Percentiles rank a stretch among this genome's conserved stretches.
Evolutionary conservation across 2,797 vertebrate species (phyloP).

Genomic region (Phylloscopus collybita): DNA sequence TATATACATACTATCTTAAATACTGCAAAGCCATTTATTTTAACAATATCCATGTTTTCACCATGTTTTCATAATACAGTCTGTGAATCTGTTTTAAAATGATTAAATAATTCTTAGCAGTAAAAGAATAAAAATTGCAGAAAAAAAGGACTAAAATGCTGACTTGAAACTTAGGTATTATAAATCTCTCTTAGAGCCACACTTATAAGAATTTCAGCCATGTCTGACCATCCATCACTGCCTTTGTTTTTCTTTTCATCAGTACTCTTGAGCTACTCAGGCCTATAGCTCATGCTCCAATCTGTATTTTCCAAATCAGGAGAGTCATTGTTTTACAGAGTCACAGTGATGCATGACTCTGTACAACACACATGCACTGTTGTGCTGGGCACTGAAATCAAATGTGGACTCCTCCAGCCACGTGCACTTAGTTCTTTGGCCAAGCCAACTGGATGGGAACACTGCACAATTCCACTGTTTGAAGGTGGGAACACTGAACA

Average conservation of each 20-base stretch:
- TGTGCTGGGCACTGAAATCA: not conserved
- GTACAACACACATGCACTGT: not conserved
- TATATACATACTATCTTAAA: not conserved
- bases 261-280: not conserved
- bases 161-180: not conserved
- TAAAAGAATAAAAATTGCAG: not conserved
- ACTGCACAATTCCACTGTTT: accelerated
- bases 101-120: conserved; percentile 8
- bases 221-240: not conserved
- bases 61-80: not conserved
- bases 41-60: not conserved
- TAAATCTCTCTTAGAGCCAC: not conserved
- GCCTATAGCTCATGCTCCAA: not conserved
- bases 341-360: not conserved
- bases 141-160: not conserved
- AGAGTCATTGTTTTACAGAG: not conserved
- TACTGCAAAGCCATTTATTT: conserved; percentile 31
- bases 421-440: not conserved
- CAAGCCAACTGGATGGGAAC: not conserved
- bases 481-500: not conserved
- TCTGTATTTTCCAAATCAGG: not conserved
- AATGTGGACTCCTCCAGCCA: not conserved
- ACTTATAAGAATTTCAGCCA: not conserved
- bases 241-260: not conserved
- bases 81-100: conserved; percentile 16